These are phyloP conservation scores for Neoitamus cyanurus DNA, from an alignment of 2,888 invertebrate species.

Conservation along the genomic window DNA sequence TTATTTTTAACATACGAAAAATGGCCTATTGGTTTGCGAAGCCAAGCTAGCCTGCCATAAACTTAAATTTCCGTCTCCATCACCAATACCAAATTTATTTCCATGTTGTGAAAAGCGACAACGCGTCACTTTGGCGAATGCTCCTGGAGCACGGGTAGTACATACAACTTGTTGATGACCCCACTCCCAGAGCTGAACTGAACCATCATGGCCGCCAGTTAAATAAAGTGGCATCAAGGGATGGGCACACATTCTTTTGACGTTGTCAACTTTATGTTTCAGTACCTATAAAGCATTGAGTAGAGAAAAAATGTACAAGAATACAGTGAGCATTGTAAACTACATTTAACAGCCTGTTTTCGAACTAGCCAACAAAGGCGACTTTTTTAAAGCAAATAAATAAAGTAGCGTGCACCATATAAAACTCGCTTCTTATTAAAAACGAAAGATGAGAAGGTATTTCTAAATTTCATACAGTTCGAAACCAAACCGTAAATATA, in stretches of 20 bases:
- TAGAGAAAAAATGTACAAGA: background rate
- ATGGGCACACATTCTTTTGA: constrained; percentile 95
- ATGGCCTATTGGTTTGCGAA: constrained; percentile 80
- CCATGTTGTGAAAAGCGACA: constrained; percentile 97
- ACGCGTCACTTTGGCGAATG: constrained; percentile 94
- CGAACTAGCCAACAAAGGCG: background rate
- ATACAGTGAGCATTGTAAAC: background rate
- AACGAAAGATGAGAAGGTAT: constrained; percentile 46
- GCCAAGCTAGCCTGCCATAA: constrained; percentile 92
- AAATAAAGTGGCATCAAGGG: constrained; percentile 94
- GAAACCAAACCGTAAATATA: background rate
- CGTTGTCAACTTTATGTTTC: constrained; percentile 94
- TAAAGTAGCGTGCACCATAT: constrained; percentile 32
- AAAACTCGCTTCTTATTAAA: constrained; percentile 56
- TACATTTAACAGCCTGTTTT: background rate
- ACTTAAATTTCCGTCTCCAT: constrained; percentile 96
- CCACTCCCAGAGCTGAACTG: constrained; percentile 98
- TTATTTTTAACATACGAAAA: constrained; percentile 78
- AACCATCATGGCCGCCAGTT: constrained; percentile 95
- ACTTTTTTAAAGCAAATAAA: constrained; percentile 4
- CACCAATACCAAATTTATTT: constrained; percentile 98
- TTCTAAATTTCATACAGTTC: background rate
- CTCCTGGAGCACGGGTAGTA: constrained; percentile 91
- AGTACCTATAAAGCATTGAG: constrained; percentile 74
- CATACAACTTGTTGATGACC: constrained; percentile 92